Evolutionary conservation across 2,113 vertebrate genomes (phyloP).

Genomic region (Todiramphus saurophagus): DNA sequence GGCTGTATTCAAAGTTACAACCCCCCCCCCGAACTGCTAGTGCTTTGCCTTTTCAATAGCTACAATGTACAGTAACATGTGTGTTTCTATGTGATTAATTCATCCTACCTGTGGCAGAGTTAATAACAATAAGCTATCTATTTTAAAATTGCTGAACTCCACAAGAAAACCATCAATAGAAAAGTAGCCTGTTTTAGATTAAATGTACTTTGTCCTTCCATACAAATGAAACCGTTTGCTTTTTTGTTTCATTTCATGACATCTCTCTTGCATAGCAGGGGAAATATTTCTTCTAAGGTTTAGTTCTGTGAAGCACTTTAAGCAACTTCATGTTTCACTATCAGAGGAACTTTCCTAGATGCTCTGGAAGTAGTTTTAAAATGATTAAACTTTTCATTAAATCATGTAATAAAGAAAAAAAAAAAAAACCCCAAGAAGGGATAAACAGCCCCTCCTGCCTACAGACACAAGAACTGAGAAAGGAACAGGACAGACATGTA

Average conservation of each 20-base stretch:
- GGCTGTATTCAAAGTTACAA: slow-evolving; percentile 10
- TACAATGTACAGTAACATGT: not conserved
- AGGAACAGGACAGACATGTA: not conserved
- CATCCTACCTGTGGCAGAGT: not conserved
- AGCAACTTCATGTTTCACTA: not conserved
- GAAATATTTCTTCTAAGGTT: slow-evolving; percentile 35
- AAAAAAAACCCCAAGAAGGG: not conserved
- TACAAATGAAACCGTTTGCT: slow-evolving; percentile 36
- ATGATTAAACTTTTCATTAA: slow-evolving; percentile 37
- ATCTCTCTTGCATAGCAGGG: not conserved
- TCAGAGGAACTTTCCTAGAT: not conserved
- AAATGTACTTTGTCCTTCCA: slow-evolving; percentile 20
- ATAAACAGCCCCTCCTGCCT: not conserved
- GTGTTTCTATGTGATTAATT: not conserved
- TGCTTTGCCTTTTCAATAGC: not conserved
- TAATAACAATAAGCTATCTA: not conserved
- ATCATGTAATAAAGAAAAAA: not conserved
- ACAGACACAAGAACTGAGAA: not conserved
- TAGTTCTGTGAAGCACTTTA: not conserved
- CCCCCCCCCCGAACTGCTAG: not conserved
- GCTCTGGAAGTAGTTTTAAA: not conserved
- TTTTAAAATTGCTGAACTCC: not conserved
- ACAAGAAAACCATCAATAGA: not conserved
- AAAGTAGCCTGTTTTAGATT: slow-evolving; percentile 20
- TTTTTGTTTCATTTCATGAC: slow-evolving; percentile 44